Evolutionary conservation across 2,888 invertebrate species (phyloP).

Genomic region (Lycophotia porphyrea): DNA sequence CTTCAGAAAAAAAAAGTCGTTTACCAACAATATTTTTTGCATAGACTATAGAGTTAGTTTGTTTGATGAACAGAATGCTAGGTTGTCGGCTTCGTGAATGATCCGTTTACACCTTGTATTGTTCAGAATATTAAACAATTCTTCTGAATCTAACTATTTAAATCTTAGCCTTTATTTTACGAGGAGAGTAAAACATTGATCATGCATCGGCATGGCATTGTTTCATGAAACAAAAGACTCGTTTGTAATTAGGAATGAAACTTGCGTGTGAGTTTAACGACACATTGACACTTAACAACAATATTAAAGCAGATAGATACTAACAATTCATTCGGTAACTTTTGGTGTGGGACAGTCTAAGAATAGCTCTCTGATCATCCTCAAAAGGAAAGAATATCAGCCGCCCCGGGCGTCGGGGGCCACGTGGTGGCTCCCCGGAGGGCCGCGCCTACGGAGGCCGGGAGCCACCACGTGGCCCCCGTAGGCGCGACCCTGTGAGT

Average conservation of each 20-base stretch:
- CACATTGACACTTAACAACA: slow-evolving; percentile 17
- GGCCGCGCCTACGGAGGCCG: too few relatives aligned
- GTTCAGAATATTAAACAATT: too few relatives aligned
- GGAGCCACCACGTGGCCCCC: too few relatives aligned
- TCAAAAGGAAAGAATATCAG: not conserved
- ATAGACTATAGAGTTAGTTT: too few relatives aligned
- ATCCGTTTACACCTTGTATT: too few relatives aligned
- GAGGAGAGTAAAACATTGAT: slow-evolving; percentile 4
- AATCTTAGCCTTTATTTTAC: not conserved
- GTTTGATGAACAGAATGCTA: too few relatives aligned
- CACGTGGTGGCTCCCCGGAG: too few relatives aligned
- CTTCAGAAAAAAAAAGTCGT: too few relatives aligned
- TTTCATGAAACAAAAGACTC: slow-evolving; percentile 42
- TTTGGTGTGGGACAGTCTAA: not conserved
- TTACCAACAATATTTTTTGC: too few relatives aligned
- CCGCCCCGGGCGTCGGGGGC: too few relatives aligned
- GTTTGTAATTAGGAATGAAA: slow-evolving; percentile 9
- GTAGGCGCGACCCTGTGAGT: too few relatives aligned
- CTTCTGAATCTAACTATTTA: not conserved
- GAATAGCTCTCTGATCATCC: not conserved
- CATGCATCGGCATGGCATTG: slow-evolving; percentile 23
- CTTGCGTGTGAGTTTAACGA: slow-evolving; percentile 12
- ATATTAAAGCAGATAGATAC: not conserved
- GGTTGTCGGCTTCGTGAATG: too few relatives aligned
- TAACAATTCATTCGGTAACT: not conserved